Base-by-base conservation (phyloP, 1,140 invertebrate species). In the Platyura marginata region DNA sequence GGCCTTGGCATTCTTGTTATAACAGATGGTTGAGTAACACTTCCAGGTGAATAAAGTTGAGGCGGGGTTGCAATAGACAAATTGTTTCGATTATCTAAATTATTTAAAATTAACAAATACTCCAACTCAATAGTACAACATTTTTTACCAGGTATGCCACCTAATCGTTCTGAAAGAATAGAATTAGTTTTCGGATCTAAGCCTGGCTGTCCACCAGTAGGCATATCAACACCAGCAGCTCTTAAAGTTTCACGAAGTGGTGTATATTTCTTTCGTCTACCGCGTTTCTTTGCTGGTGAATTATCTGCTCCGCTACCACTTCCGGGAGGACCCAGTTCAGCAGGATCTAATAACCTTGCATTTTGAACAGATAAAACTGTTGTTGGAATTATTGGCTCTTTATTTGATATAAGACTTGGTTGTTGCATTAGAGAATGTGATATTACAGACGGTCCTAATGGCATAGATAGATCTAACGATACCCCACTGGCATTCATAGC, bases 1-100 rank as follows among this genome's bases (percentile, higher is more conserved):
- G 36, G 61, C 40, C 75, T 71, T 29, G 73, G 57, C 68, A 77
- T 75, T 35, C 72, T 63, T 2, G 72, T 76, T 15, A 76, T 75
- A 1, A 75, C 72, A 18, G 72, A 74, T 21, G 73, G 68, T 39
- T 67, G 67, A 38, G 64, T 53, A 40, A 49, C 50, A 49, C 47
- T 1, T 50, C 54, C 48, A 59, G 48, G 47, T 21, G 51, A 52
- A 43, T 62, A 67, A 1, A 65, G 59, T 48, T 65, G 61, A 6
- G 64, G 61, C 6, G 65, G 61, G 22, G 61, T 51, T 0, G 60
- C 55, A 36, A 62, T 54, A 25, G 37, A 33, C 32, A 53, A 13
- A 11, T 18, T 18, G 4, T 9, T 18, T 38, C 18, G 16, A 19
- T 20, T 18, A 20, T 5, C 36, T 38, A 38, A 13, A n/a, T 34